These are phyloP conservation scores for Passer domesticus DNA, from an alignment of 2,113 vertebrate genomes.

Conservation along the genomic window DNA sequence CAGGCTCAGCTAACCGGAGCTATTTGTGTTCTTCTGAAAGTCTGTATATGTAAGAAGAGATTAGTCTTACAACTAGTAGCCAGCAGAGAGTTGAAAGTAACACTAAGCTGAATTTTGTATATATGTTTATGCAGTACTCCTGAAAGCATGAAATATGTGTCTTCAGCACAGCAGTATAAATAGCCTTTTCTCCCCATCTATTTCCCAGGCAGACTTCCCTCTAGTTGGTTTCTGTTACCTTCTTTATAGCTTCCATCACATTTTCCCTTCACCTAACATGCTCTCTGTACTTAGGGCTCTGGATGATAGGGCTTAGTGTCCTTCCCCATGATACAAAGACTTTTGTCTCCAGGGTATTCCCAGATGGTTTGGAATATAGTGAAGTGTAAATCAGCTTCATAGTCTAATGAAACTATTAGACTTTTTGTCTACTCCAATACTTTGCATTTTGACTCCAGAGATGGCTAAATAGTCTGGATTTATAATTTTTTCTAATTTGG, in stretches of 20 bases:
- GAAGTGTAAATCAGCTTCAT: not conserved
- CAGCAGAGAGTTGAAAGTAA: not conserved
- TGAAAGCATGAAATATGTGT: fast-evolving
- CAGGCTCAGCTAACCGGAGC: not conserved
- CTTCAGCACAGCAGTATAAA: not conserved
- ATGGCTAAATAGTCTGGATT: not conserved
- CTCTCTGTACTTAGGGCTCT: not conserved
- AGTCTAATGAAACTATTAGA: not conserved
- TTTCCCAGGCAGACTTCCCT: not conserved
- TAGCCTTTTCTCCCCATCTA: fast-evolving
- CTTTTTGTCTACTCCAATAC: not conserved
- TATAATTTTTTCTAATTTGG: constrained; percentile 31
- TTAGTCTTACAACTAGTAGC: not conserved
- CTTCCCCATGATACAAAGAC: not conserved
- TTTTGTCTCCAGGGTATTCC: constrained; percentile 20
- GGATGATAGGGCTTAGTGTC: not conserved
- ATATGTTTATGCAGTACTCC: not conserved
- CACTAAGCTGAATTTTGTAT: not conserved
- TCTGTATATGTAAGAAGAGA: not conserved
- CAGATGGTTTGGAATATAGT: not conserved
- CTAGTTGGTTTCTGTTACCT: not conserved
- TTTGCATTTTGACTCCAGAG: constrained; percentile 23
- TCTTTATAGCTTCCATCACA: not conserved
- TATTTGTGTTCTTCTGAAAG: not conserved
- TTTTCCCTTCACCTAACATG: not conserved